These are phyloP conservation scores for Hybos culiciformis DNA, from an alignment of 2,888 invertebrate genomes.

Conservation along the genomic window DNA sequence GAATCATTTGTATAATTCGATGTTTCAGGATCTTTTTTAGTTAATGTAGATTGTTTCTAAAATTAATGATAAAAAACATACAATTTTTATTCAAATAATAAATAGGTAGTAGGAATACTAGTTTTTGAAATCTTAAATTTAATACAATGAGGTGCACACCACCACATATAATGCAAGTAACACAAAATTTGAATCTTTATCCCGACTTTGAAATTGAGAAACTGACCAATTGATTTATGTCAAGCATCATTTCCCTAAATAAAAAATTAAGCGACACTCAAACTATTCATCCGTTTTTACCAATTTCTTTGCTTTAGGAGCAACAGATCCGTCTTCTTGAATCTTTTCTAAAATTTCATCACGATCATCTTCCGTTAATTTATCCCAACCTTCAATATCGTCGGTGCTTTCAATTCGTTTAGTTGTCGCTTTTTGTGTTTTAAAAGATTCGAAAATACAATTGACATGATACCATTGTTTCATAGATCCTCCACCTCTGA, in stretches of 20 bases:
- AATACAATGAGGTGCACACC: too few species aligned
- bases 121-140: neutral
- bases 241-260: too few species aligned
- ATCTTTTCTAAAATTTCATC: slow-evolving; percentile 38
- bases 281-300: too few species aligned
- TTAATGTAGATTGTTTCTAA: neutral
- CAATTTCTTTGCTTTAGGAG: slow-evolving; percentile 5
- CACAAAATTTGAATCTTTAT: too few species aligned
- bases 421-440: slow-evolving; percentile 65
- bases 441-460: slow-evolving; percentile 67
- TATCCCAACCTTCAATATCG: slow-evolving; percentile 66
- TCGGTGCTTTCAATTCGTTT: slow-evolving; percentile 65
- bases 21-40: neutral
- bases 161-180: too few species aligned
- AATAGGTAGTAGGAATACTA: neutral
- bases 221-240: too few species aligned
- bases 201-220: too few species aligned
- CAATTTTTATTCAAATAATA: too few species aligned
- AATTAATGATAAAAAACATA: neutral
- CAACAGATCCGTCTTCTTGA: neutral
- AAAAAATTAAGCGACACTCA: too few species aligned
- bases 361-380: slow-evolving; percentile 51
- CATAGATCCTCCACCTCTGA: slow-evolving; percentile 48
- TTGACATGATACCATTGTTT: slow-evolving; percentile 71
- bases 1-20: neutral